A percentile compares a stretch with the other conserved stretches of the same genome.
Conservation (phyloP, 1,140 invertebrate genomes). For the Lysiphlebus fabarum region DNA sequence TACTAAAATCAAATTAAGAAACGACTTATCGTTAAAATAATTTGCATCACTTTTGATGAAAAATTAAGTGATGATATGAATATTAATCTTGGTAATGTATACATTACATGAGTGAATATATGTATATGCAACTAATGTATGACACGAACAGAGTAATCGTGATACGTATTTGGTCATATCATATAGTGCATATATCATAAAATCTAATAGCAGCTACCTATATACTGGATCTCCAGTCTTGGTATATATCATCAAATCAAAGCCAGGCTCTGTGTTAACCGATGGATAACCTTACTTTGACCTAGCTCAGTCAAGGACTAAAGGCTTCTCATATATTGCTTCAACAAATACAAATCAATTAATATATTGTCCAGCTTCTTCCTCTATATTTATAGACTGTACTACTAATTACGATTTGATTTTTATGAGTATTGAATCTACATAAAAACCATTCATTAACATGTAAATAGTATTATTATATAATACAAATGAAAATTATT, state of each 20-base stretch:
- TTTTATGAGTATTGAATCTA: background rate
- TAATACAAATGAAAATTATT: background rate
- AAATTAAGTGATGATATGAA: conserved; percentile 22
- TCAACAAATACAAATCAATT: background rate
- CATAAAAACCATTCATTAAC: background rate
- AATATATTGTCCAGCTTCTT: background rate
- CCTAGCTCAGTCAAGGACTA: conserved; percentile 18
- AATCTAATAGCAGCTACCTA: conserved; percentile 41
- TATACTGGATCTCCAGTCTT: conserved; percentile 36
- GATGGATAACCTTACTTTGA: conserved; percentile 20
- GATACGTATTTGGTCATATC: conserved; percentile 32
- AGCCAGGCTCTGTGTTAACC: conserved; percentile 23
- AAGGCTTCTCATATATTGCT: conserved; percentile 13
- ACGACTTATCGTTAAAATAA: conserved; percentile 21
- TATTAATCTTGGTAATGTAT: conserved; percentile 31
- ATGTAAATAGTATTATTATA: background rate
- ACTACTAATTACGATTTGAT: background rate
- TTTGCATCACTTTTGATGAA: conserved; percentile 6
- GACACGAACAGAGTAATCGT: conserved; percentile 28
- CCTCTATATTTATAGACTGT: too few species aligned
- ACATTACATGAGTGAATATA: background rate
- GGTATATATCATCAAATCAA: conserved; percentile 20
- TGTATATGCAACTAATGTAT: conserved; percentile 17
- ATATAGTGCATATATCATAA: conserved; percentile 34
- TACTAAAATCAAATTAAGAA: too few species aligned